A percentile compares a stretch with the other conserved stretches of the same genome.
phyloP scores from a whole-genome alignment of 2,113 vertebrate species.

The Cariama cristata region DNA sequence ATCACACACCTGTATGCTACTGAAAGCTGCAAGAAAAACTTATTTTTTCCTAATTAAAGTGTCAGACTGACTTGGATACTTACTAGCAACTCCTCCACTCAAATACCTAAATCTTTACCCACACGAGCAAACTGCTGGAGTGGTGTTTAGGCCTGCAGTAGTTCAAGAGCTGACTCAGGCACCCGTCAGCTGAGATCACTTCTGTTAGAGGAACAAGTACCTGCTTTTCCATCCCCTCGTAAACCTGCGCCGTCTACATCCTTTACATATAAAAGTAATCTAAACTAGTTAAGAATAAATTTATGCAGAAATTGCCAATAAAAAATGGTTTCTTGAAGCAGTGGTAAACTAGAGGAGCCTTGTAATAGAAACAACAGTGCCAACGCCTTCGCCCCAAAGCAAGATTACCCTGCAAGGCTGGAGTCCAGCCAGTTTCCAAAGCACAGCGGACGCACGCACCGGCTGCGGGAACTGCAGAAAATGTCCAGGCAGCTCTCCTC shows the following conservation, averaged over 20 bases:
- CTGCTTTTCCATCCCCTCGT: background rate
- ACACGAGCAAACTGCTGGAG: background rate
- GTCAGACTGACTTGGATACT: background rate
- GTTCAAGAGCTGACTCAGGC: background rate
- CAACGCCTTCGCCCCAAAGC: rapidly evolving
- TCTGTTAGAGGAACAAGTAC: background rate
- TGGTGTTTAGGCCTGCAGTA: background rate
- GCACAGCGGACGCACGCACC: rapidly evolving
- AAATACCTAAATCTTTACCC: background rate
- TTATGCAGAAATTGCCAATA: background rate
- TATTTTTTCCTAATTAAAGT: background rate
- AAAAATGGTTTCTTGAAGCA: background rate
- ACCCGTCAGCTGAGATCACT: background rate
- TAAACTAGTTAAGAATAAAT: background rate
- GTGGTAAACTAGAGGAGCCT: background rate
- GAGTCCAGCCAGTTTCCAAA: background rate
- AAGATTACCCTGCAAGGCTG: background rate
- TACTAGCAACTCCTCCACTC: background rate
- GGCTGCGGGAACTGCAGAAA: background rate
- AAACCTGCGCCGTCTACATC: background rate
- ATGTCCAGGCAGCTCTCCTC: background rate
- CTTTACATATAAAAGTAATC: background rate
- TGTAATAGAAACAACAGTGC: background rate
- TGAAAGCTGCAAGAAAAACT: background rate
- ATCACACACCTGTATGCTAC: background rate